Conservation (phyloP, 1,140 invertebrate genomes). For the Drosophila sucinea region DNA sequence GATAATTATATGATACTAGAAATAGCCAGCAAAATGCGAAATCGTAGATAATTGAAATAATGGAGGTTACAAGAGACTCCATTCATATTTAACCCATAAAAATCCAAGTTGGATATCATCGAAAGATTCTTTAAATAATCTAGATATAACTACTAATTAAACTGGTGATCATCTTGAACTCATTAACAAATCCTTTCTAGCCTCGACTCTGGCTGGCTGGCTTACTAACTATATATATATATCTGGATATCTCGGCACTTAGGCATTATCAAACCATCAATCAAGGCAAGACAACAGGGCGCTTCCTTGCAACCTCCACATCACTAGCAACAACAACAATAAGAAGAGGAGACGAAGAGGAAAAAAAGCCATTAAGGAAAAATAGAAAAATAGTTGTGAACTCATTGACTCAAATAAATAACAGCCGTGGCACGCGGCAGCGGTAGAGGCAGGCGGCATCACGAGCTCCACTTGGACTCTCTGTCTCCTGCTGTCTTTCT, state of each 20-base stretch:
- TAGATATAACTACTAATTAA: conserved; percentile 12
- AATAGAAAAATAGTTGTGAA: conserved; percentile 79
- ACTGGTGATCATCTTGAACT: conserved; percentile 25
- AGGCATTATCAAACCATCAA: conserved; percentile 73
- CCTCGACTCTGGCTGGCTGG: not conserved
- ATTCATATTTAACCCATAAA: not conserved
- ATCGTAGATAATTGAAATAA: too few species aligned
- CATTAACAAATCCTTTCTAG: conserved; percentile 21
- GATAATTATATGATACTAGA: not conserved
- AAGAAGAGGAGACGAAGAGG: not conserved
- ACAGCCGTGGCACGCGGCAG: conserved; percentile 54
- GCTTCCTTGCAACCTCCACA: conserved; percentile 61
- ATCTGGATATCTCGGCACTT: conserved; percentile 49
- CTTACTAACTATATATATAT: not conserved
- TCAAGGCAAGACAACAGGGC: conserved; percentile 71
- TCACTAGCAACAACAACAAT: conserved; percentile 28
- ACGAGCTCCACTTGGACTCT: conserved; percentile 43
- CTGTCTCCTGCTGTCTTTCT: conserved; percentile 24
- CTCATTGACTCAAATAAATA: conserved; percentile 82
- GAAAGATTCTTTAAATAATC: conserved; percentile 11
- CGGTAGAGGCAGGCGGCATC: conserved; percentile 31
- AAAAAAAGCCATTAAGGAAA: conserved; percentile 68
- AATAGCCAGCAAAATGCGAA: too few species aligned
- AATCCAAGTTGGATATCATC: not conserved
- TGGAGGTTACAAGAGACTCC: too few species aligned